Percentiles rank a stretch among this genome's conserved stretches.
These are phyloP conservation scores for Actenoides hombroni DNA, from an alignment of 2,113 vertebrate genomes.

Conservation along the genomic window DNA sequence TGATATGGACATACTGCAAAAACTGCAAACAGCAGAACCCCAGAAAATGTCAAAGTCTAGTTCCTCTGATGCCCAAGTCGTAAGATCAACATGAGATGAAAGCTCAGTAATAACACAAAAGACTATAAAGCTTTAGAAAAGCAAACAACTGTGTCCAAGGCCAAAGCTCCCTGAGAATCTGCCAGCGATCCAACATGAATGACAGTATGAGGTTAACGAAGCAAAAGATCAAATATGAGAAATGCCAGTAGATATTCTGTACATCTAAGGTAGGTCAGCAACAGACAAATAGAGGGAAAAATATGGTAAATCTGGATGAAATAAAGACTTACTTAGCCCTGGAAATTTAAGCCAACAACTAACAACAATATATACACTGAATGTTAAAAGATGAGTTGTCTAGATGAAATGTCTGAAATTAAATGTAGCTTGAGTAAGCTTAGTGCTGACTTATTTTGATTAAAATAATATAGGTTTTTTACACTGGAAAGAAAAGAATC, in stretches of 20 bases:
- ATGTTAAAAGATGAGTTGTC: neutral
- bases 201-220: neutral
- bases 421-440: neutral
- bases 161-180: neutral
- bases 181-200: neutral
- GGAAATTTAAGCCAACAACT: neutral
- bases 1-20: neutral
- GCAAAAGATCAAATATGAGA: neutral
- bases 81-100: slow-evolving; percentile 34
- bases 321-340: neutral
- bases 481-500: neutral
- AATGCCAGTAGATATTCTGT: neutral
- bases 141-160: neutral
- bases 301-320: neutral
- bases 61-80: neutral
- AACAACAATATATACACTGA: neutral
- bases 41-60: neutral
- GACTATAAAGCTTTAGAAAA: neutral
- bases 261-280: neutral
- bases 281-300: neutral
- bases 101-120: neutral
- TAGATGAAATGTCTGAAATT: neutral
- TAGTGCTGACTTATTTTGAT: neutral
- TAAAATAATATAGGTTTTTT: neutral
- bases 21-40: neutral